phyloP scores from a whole-genome alignment of 2,888 invertebrate genomes.

The Meandrusa payeni region DNA sequence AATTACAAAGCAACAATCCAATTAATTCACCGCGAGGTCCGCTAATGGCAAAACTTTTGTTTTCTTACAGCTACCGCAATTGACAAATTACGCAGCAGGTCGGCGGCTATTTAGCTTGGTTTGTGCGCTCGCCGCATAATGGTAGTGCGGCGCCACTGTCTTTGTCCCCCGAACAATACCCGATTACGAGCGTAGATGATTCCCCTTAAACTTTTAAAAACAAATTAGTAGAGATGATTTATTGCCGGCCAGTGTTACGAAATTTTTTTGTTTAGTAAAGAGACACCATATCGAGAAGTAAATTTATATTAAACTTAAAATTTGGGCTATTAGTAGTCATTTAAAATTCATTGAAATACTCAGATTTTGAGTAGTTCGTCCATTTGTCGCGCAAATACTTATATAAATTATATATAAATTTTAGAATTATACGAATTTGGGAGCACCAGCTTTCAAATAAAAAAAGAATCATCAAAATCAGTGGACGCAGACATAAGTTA shows the following conservation, averaged over 20 bases:
- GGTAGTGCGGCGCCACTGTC: slow-evolving; percentile 47
- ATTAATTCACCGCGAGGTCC: slow-evolving; percentile 60
- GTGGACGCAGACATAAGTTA: too few relatives aligned
- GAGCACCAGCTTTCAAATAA: too few relatives aligned
- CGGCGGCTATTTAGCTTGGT: slow-evolving; percentile 53
- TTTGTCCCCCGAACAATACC: slow-evolving; percentile 66
- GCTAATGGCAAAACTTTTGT: slow-evolving; percentile 60
- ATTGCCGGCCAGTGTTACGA: slow-evolving; percentile 65
- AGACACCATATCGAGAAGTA: slow-evolving; percentile 3
- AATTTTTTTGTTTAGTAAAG: slow-evolving; percentile 35
- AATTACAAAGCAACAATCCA: slow-evolving; percentile 56
- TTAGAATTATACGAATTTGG: too few relatives aligned
- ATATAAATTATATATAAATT: too few relatives aligned
- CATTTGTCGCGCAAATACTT: too few relatives aligned
- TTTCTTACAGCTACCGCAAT: slow-evolving; percentile 48
- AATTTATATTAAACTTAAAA: too few relatives aligned
- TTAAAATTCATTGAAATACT: too few relatives aligned
- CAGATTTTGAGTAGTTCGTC: too few relatives aligned
- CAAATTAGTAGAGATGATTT: slow-evolving; percentile 79
- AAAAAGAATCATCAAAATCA: too few relatives aligned
- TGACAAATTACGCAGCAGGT: slow-evolving; percentile 64
- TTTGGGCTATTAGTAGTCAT: too few relatives aligned
- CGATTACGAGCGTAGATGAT: slow-evolving; percentile 72
- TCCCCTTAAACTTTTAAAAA: slow-evolving; percentile 75
- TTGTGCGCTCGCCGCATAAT: slow-evolving; percentile 44